Evolutionary conservation across 2,113 vertebrate genomes (phyloP).

Genomic region (Heloderma charlesbogerti): DNA sequence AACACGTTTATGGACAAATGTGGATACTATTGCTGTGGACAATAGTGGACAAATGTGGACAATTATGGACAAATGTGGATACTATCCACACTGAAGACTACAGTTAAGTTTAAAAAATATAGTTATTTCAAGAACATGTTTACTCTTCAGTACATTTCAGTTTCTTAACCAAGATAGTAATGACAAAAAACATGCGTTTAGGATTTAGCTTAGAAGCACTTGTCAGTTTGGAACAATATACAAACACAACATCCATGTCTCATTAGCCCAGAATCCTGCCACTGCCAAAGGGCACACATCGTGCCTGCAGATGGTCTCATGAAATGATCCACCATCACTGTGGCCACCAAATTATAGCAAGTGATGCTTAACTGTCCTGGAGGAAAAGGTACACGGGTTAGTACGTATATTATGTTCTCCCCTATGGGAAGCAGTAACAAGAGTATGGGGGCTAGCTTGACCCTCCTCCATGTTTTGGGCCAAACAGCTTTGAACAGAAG

Average conservation of each 20-base stretch:
- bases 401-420: background rate
- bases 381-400: background rate
- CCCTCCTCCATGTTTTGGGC: background rate
- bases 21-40: conserved; percentile 31
- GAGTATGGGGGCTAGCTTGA: background rate
- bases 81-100: conserved; percentile 6
- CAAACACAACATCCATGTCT: background rate
- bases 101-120: conserved; percentile 3
- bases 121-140: background rate
- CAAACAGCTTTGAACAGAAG: background rate
- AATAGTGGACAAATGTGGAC: conserved; percentile 34
- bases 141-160: background rate
- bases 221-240: too few relatives aligned
- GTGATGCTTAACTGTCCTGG: background rate
- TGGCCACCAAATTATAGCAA: background rate
- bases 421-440: background rate
- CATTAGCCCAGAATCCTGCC: background rate
- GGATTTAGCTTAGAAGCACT: background rate
- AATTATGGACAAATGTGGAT: conserved; percentile 43
- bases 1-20: conserved; percentile 43
- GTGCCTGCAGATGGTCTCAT: background rate
- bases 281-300: background rate
- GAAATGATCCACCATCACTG: background rate
- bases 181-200: background rate
- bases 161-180: background rate